These are phyloP conservation scores for Microcebus ravelobensis DNA, from an alignment of 2,113 vertebrate species.

Conservation along the genomic window DNA sequence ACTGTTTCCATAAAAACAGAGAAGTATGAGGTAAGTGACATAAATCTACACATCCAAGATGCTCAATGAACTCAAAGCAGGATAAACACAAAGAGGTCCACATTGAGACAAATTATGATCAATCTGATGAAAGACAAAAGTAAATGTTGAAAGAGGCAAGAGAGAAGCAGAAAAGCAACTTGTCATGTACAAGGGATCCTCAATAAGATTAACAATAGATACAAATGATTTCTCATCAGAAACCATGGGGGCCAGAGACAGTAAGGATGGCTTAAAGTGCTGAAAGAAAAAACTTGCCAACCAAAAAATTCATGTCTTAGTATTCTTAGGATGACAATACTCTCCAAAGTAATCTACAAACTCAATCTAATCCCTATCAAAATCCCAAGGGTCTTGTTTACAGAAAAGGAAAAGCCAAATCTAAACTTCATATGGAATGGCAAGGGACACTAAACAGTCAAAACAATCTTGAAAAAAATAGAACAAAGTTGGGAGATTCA, in stretches of 20 bases:
- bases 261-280: not conserved
- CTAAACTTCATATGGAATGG: not conserved
- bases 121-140: constrained; percentile 8
- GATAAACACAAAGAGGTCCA: not conserved
- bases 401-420: constrained; percentile 13
- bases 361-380: not conserved
- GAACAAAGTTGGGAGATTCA: not conserved
- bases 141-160: not conserved
- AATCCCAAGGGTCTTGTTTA: not conserved
- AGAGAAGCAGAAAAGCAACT: not conserved
- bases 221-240: not conserved
- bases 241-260: not conserved
- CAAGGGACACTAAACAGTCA: not conserved
- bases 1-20: constrained; percentile 5
- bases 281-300: not conserved
- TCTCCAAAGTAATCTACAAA: not conserved
- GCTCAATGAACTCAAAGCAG: constrained; percentile 5
- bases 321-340: not conserved
- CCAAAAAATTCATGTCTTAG: not conserved
- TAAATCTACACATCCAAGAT: not conserved
- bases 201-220: not conserved
- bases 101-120: not conserved
- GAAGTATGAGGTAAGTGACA: not conserved
- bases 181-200: not conserved
- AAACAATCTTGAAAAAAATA: not conserved